Evolutionary conservation across 2,888 invertebrate species (phyloP).

Genomic region (Petrolisthes cinctipes): DNA sequence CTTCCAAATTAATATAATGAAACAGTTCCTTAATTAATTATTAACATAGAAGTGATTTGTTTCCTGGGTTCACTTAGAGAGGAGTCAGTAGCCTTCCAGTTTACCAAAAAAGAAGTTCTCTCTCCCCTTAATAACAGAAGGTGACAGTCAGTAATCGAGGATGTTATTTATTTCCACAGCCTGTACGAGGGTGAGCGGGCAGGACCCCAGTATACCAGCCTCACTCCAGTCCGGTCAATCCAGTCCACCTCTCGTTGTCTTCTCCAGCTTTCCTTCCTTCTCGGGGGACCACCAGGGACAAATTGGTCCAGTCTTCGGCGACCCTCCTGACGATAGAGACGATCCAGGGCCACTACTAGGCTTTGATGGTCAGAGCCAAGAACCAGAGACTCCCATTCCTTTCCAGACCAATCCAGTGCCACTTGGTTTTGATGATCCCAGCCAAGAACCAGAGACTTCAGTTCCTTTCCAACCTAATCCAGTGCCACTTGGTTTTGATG

Average conservation of each 20-base stretch:
- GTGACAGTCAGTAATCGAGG: neutral
- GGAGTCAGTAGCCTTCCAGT: too few species aligned
- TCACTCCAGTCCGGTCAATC: neutral
- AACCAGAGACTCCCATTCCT: neutral
- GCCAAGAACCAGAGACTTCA: neutral
- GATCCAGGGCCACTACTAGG: neutral
- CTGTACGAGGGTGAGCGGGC: conserved; percentile 22
- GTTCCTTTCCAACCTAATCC: neutral
- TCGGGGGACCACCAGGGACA: neutral
- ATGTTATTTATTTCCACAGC: conserved; percentile 29
- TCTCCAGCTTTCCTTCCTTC: conserved; percentile 40
- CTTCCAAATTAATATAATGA: too few species aligned
- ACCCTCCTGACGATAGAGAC: neutral
- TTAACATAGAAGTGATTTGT: too few species aligned
- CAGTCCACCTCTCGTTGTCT: conserved; percentile 6
- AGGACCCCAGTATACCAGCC: neutral
- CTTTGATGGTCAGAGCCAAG: too few species aligned
- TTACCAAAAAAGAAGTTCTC: too few species aligned
- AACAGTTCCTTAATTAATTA: too few species aligned
- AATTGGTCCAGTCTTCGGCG: neutral
- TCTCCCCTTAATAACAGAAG: too few species aligned
- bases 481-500: too few species aligned
- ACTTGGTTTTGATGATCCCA: neutral
- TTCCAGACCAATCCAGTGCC: too few species aligned
- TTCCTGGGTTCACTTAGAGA: too few species aligned